Base-by-base conservation (phyloP, 2,113 vertebrate species). In the Gadus chalcogrammus region DNA sequence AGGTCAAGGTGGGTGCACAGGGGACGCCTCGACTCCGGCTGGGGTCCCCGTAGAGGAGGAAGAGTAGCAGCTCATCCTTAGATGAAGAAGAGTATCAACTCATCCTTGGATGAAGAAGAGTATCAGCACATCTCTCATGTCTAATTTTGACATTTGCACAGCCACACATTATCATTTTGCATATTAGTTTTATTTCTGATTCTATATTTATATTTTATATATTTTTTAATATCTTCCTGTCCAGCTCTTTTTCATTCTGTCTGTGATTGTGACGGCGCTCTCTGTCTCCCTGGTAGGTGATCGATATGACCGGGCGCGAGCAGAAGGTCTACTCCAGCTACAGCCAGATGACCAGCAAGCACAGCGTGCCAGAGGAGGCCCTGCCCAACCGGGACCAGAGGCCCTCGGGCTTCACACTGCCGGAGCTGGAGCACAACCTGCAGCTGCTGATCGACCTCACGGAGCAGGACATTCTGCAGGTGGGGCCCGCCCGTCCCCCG, bases 281-380 rank as follows among this genome's bases (percentile, higher is more conserved):
- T 42, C 38, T 4, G 38, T 1, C 38, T 48, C 42, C 11, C 65
- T 6, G 58, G 31, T 16, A 99, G 97, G 97, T 99, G 53, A 99
- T 99, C 0, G 97, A 99, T 89, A 98, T 99, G 96, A 99, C 97
- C 0, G 97, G 97, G 72, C 92, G 94, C 75, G 97, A 99, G 70
- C 95, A 98, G 81, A 97, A 94, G 80, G 95, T 99, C 3, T 99
- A 99, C 79, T 96, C 97, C 88, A 98, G 96, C 89, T 99, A 99
- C 88, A 99, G 95, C 73, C 97, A 99, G 79, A 97, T 99, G 80
- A 93, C 94, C 88, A 95, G 97, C 87, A 98, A 98, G 86, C 97
- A 98, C 92, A 96, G 89, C 6, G 87, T 97, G 68, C 97, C 97
- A 0, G 96, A 96, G 0, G 95, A 98, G 24, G 90, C 79, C 42